Conservation (phyloP, 2,797 vertebrate genomes). For the Coregonus sp. region DNA sequence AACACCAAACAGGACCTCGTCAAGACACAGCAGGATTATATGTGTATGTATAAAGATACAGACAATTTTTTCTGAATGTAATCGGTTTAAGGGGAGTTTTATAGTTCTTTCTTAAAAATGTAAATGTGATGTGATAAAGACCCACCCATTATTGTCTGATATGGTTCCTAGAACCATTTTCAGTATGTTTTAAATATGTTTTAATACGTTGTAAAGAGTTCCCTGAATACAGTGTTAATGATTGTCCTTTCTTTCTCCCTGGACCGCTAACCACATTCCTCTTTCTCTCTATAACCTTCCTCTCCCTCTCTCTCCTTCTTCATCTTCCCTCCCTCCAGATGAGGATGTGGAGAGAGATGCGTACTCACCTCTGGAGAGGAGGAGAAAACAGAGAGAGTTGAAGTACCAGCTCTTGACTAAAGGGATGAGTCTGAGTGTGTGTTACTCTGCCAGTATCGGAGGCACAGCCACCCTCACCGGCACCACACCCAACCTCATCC, state of each 20-base stretch:
- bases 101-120: background rate
- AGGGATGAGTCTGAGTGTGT: slow-evolving; percentile 87
- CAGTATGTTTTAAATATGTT: background rate
- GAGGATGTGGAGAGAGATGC: background rate
- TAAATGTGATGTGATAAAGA: background rate
- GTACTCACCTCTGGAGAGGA: slow-evolving; percentile 25
- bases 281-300: too few species aligned
- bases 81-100: background rate
- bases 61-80: background rate
- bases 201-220: background rate
- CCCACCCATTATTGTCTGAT: background rate
- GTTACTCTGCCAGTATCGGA: slow-evolving; percentile 91
- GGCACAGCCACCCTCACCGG: slow-evolving; percentile 92
- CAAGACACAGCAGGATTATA: background rate
- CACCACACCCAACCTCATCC: slow-evolving; percentile 90
- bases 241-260: background rate
- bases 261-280: background rate
- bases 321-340: slow-evolving; percentile 39
- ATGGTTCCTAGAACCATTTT: background rate
- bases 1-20: slow-evolving; percentile 34
- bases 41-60: background rate
- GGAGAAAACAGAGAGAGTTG: slow-evolving; percentile 44
- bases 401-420: slow-evolving; percentile 79
- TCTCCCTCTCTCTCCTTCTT: background rate
- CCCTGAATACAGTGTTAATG: background rate